A percentile compares a stretch with the other conserved stretches of the same genome.
Evolutionary conservation across 2,113 vertebrate genomes (phyloP).

Genomic region (Phalacrocorax aristotelis): DNA sequence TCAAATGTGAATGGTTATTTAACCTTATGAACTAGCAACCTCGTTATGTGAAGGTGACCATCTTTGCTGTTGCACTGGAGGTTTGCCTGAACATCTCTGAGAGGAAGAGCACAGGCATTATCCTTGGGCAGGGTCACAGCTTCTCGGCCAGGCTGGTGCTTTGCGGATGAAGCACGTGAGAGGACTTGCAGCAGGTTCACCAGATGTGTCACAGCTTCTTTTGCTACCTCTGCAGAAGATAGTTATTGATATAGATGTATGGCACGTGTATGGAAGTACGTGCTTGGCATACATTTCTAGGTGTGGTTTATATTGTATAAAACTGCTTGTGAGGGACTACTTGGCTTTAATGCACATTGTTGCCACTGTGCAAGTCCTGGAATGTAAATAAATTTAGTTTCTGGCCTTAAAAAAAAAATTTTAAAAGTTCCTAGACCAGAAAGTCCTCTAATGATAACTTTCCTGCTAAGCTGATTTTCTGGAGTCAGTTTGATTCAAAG

Average conservation of each 20-base stretch:
- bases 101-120: not conserved
- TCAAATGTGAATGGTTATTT: not conserved
- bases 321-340: not conserved
- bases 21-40: not conserved
- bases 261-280: not conserved
- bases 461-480: not conserved
- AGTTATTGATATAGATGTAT: not conserved
- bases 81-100: not conserved
- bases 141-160: not conserved
- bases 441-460: not conserved
- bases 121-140: not conserved
- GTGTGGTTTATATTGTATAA: not conserved
- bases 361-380: not conserved
- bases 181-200: not conserved
- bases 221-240: not conserved
- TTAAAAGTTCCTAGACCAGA: not conserved
- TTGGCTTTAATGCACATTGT: not conserved
- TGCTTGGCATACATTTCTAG: not conserved
- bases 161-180: rapidly evolving
- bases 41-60: rapidly evolving
- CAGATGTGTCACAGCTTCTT: not conserved
- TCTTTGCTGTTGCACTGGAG: not conserved
- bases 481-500: not conserved
- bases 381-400: not conserved
- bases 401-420: not conserved